phyloP scores from a whole-genome alignment of 2,797 vertebrate species.

The Myotis pilosus region DNA sequence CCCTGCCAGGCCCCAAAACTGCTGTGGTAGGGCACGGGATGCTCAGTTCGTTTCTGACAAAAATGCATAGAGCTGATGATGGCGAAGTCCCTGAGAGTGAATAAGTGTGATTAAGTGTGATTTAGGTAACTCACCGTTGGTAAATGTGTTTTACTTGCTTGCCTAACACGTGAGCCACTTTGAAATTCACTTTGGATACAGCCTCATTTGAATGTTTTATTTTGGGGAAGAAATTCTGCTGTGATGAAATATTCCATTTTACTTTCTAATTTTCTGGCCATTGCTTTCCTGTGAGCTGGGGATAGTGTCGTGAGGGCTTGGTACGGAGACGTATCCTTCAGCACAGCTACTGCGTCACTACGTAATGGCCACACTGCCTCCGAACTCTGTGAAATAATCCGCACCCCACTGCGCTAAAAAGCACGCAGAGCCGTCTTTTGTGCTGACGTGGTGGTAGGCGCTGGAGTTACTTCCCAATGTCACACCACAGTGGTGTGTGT shows the following conservation, averaged over 20 bases:
- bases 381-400: background rate
- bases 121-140: background rate
- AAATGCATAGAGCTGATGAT: background rate
- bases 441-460: background rate
- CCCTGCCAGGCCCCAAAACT: background rate
- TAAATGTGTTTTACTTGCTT: background rate
- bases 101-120: background rate
- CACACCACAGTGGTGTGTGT: background rate
- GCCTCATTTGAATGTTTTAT: background rate
- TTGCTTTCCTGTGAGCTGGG: background rate
- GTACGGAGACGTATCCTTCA: background rate
- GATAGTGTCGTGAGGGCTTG: background rate
- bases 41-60: background rate
- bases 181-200: background rate
- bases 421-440: background rate
- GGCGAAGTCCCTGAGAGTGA: background rate
- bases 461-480: background rate
- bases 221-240: background rate
- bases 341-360: background rate
- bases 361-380: background rate
- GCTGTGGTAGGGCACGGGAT: background rate
- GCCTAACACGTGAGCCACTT: background rate
- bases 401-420: background rate
- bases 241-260: background rate
- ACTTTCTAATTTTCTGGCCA: background rate